Evolutionary conservation across 2,113 vertebrate genomes (phyloP), one percentile per base, ranked within the genome.

Genomic region (Leucopsar rothschildi): DNA sequence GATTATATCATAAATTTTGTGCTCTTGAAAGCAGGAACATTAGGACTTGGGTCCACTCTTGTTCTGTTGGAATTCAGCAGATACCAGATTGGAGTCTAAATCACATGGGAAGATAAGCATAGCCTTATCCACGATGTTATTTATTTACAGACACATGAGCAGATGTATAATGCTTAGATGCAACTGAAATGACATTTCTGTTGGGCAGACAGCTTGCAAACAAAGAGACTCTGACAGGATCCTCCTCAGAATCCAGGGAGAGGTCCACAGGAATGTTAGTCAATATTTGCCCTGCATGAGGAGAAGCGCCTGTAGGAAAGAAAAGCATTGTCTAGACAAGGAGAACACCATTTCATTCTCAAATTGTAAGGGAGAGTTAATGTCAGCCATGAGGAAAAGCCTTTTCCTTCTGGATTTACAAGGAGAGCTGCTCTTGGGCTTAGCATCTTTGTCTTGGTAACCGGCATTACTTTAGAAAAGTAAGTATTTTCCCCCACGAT

Each of bases 71-170:
- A 93, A 84, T 83, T 93, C 65, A 93, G 76, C 39, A 88, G 82
- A 73, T 88, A 85, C 50, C 93, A 95, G 88, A 94, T 66, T 90
- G 85, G 52, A 73, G 73, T 72, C 71, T 90, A 86, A 96, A 93
- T 80, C 82, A 94, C 75, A 83, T 4, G 42, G 79, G 89, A 90
- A 95, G 76, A 81, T 88, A 86, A 77, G 93, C 23, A 16, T 50
- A 86, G 79, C 76, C 60, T 95, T 88, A 90, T 86, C 71, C 35
- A 78, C 6, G 10, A 68, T 6, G 85, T 92, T 90, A 92, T 88
- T 95, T 96, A 95, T 96, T 90, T 93, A 95, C 86, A 91, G 80
- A 84, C 82, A 92, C 64, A 90, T 39, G 85, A 96, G 79, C 88
- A 95, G 88, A 87, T 94, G 79, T 60, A 90, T 71, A 90, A 90